Evolutionary conservation across 2,113 vertebrate species (phyloP), one percentile per base, ranked within the genome.

Genomic region (Pleuronectes platessa): DNA sequence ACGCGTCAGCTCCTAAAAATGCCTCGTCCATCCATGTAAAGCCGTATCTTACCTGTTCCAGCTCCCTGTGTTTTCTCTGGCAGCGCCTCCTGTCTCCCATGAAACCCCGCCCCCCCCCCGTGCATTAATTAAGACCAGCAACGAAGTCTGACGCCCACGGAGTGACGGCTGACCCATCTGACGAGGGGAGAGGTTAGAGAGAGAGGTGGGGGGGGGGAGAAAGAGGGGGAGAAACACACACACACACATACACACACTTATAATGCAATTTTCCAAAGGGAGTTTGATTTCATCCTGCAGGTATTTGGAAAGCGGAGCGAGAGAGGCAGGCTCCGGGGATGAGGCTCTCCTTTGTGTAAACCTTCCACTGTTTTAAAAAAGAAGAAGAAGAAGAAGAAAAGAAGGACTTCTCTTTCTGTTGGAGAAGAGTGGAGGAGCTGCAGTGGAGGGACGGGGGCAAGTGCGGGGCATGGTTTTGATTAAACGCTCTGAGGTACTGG

Each of bases 221-320:
- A 14, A 1, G 45, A 15, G 45, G 45, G 12, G 11, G 26, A 26
- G 26, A n/a, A n/a, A n/a, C n/a, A n/a, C n/a, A 49, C 15, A 49
- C 47, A 49, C 47, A 51, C 47, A 51, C 18, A 51, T 17, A 51
- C 47, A 51, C 47, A 58, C 23, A 67, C 70, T 61, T 68, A 63
- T 61, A 85, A 84, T 69, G 66, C 60, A 68, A 82, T 78, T 86
- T 88, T 78, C 47, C 60, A 82, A 86, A 54, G 68, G 66, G 82
- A 51, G 76, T 83, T 92, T 85, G 90, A 90, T 89, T 91, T 90
- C 83, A 86, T 91, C 87, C 83, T 78, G 76, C 81, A 91, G 88
- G 87, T 89, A 91, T 92, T 88, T 90, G 84, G 72, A 81, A 75
- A 68, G 79, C 55, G 47, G 23, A 40, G 24, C n/a, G 59, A 67